Base-by-base conservation (phyloP, 2,797 vertebrate species). In the Oreochromis grahami region DNA sequence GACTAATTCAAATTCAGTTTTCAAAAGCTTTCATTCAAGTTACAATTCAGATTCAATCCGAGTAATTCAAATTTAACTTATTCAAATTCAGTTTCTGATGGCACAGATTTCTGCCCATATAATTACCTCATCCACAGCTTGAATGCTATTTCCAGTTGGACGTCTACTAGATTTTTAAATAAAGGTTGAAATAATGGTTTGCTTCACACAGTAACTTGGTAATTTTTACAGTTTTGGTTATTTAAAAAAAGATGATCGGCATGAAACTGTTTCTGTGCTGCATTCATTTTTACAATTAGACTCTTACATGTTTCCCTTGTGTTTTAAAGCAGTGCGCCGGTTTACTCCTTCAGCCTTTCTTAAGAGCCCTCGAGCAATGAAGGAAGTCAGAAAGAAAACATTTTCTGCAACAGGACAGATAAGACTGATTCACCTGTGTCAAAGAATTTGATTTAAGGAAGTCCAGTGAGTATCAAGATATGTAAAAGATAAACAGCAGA, bases 321-420 rank as follows among this genome's bases (percentile, higher is more conserved):
- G 63, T 41, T 68, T 24, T 68, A 43, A 24, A 24, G 7, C 38
- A 0, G n/a, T 10, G 38, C 21, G 1, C 38, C 63, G 9, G 5
- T 41, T 1, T 43, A 68, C 8, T 1, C n/a, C 0, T 65, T 65
- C 19, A 43, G 1, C 63, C 36, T 41, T 68, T 43, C 8, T 68
- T 26, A 68, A 26, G 21, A 26, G 0, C 3, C 12, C 1, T 56
- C 2, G 4, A 29, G 53, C 53, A 8, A 0, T 24, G 38, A 68
- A 1, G 63, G 10, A 63, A 3, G 4, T 68, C 63, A 2, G 38
- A 43, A 68, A 41, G 38, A 26, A 43, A 68, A 68, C 60, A 24
- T 21, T 65, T 65, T 41, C 36, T 3, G 36, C n/a, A 65, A 14
- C 7, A 65, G 19, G 11, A 8, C 3, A 41, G 12, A 41, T 14